Base-by-base conservation (phyloP, 2,113 vertebrate species). In the Columbina picui region DNA sequence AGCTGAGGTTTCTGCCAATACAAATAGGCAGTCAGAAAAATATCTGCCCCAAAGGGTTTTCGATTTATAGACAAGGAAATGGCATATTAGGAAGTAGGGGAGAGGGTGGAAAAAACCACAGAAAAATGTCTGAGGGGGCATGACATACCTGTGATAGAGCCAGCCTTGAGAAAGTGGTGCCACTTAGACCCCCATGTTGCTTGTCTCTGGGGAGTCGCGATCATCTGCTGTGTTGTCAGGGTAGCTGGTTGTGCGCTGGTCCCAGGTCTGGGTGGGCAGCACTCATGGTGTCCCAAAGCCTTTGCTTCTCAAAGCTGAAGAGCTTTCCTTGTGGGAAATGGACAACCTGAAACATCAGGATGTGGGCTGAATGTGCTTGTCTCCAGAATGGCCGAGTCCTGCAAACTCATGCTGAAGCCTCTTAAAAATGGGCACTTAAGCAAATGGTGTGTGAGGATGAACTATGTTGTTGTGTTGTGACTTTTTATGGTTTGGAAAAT, bases 401-500 rank as follows among this genome's bases (percentile, higher is more conserved):
- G 41, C 2, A n/a, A 2, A 11, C 20, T 34, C 16, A 16, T 1
- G 0, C 3, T 19, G 22, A 32, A 64, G 41, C 63, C n/a, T 52
- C 26, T 38, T 18, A 30, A 77, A 63, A 45, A 21, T 32, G 29
- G 29, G 5, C 0, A 2, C n/a, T 36, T 2, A 4, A 10, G 34
- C 38, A 5, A 1, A 1, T 0, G 5, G 21, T 5, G 10, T 22
- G 7, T 1, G 60, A 34, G 1, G 60, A 34, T 1, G 61, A 9
- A 5, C 4, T 7, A 0, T 3, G 0, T 4, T 11, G n/a, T 6
- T 0, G 0, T 15, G 7, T 30, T 73, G 4, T 45, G 32, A 5
- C 36, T 41, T 49, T 32, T 67, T n/a, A 4, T 0, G 1, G 25
- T 43, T 60, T n/a, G 45, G 18, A 74, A n/a, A 45, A 39, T 12